Evolutionary conservation across 64 coral and sea anemone species (phyloP), one percentile per base, ranked within the genome.

Genomic region (Pachyseris speciosa): DNA sequence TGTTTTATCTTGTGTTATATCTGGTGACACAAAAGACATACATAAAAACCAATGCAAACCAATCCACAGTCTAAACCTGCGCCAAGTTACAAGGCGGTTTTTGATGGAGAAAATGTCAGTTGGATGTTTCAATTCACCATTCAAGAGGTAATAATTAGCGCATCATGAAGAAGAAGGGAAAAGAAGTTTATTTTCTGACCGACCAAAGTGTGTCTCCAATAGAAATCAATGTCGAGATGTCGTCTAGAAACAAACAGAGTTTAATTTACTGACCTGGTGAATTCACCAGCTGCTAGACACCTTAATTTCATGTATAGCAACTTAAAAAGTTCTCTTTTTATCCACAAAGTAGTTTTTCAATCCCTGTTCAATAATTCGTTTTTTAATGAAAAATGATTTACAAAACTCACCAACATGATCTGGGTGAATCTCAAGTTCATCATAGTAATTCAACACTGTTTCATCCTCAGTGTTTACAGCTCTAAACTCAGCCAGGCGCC

Each of bases 391-490:
- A 41, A n/a, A 64, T 10, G 61, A 5, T 78, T 1, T 20, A 34
- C 17, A 45, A 38, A 2, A 93, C 86, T 83, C 25, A 99, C 97
- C 97, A 40, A 95, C 87, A 29, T 93, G 93, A 44, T 99, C 97
- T 10, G 97, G 97, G 38, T 99, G 97, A 37, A 99, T 95, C 55
- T 99, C 97, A 41, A 99, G 74, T 69, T 99, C 97, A 95, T 99
- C 97, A 52, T 95, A 99, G 80, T 95, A 99, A 38, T 99, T 99
- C 47, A 99, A 60, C 37, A 99, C 93, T 24, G 97, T 99, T 85
- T 99, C 97, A 27, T 99, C 94, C 28, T 99, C 97, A 4, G 94
- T 93, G 72, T 95, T 99, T 3, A 93, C 8, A 37, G 97, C 90
- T 25, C 94, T 90, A 37, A 95, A 95, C 32, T 99, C 97, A 32